phyloP scores from a whole-genome alignment of 2,888 invertebrate species.

The Diarsia dahlii region DNA sequence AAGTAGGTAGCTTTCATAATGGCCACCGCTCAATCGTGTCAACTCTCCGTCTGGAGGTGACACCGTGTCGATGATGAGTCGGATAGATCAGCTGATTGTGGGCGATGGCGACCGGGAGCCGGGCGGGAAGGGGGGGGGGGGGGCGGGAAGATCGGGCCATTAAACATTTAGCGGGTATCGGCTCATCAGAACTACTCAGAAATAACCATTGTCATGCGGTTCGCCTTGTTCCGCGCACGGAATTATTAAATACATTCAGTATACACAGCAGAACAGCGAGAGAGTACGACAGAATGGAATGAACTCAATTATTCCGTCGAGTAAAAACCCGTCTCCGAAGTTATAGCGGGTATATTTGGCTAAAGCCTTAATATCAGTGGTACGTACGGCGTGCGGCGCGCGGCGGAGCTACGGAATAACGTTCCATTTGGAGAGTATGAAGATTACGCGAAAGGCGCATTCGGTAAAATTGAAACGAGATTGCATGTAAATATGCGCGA shows the following conservation, averaged over 20 bases:
- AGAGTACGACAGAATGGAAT: conserved; percentile 9
- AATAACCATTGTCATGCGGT: conserved; percentile 32
- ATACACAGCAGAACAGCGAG: neutral
- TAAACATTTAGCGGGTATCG: conserved; percentile 48
- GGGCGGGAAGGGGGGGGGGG: neutral
- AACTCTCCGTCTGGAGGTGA: conserved; percentile 20
- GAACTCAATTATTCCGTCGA: conserved; percentile 47
- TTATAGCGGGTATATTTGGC: conserved; percentile 54
- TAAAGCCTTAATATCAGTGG: conserved; percentile 51
- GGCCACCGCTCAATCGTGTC: neutral
- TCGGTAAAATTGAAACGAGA: conserved; percentile 64
- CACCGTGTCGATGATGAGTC: conserved; percentile 15
- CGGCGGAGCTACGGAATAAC: conserved; percentile 46
- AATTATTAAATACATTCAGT: conserved; percentile 35
- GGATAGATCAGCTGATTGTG: conserved; percentile 25
- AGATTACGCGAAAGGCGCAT: conserved; percentile 65
- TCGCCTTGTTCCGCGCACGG: conserved; percentile 27
- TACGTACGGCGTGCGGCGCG: conserved; percentile 17
- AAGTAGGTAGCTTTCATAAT: conserved; percentile 12
- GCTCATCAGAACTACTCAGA: conserved; percentile 39
- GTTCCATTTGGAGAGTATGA: conserved; percentile 62
- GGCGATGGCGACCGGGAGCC: neutral
- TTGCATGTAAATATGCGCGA: conserved; percentile 63
- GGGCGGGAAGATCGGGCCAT: conserved; percentile 4
- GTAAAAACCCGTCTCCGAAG: conserved; percentile 43